These are phyloP conservation scores for Meandrusa payeni DNA, from an alignment of 2,888 invertebrate species.

Conservation along the genomic window DNA sequence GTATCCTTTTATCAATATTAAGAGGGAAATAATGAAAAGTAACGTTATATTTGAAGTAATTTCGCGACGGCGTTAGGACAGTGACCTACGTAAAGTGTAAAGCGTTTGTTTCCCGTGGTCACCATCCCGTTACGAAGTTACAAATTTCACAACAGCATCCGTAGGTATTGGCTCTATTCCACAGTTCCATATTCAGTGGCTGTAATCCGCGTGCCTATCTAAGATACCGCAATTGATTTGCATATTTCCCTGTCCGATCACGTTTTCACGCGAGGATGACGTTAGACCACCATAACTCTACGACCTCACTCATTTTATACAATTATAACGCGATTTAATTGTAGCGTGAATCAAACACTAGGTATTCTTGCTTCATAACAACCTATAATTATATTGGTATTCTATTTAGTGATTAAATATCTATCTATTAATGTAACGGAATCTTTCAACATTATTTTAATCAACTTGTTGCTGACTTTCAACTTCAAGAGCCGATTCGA, in stretches of 20 bases:
- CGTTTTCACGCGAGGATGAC: conserved; percentile 59
- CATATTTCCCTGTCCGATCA: conserved; percentile 58
- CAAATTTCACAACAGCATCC: conserved; percentile 14
- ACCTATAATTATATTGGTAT: not conserved
- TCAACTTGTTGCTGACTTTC: too few species aligned
- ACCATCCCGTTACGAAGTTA: conserved; percentile 13
- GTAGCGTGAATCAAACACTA: conserved; percentile 14
- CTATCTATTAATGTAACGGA: too few species aligned
- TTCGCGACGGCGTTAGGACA: too few species aligned
- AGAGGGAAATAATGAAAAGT: too few species aligned
- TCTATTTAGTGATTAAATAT: not conserved
- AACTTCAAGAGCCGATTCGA: too few species aligned
- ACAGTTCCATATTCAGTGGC: conserved; percentile 29
- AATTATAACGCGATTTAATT: conserved; percentile 33
- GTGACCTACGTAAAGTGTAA: too few species aligned
- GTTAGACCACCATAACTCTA: conserved; percentile 45
- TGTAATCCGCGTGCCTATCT: conserved; percentile 38
- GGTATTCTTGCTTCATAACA: conserved; percentile 8
- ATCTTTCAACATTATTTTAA: too few species aligned
- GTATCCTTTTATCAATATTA: too few species aligned
- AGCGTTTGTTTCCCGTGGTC: not conserved
- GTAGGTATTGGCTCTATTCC: conserved; percentile 23
- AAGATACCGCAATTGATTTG: conserved; percentile 47
- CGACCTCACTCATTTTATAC: conserved; percentile 52
- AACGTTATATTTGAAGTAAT: too few species aligned